phyloP scores from a whole-genome alignment of 2,888 invertebrate genomes.

The Linnaemya vulpina region DNA sequence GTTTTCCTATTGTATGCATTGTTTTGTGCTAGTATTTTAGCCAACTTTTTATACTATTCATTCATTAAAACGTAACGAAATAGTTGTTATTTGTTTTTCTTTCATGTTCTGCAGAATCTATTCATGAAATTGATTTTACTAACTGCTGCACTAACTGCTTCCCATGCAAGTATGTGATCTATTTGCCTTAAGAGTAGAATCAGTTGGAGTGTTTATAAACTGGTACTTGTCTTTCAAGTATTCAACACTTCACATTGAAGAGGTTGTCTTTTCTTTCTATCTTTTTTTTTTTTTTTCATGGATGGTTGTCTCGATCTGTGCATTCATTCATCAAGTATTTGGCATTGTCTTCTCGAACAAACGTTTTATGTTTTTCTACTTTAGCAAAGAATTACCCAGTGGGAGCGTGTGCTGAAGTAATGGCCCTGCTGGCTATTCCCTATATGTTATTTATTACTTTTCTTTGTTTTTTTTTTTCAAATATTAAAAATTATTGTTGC shows the following conservation, averaged over 20 bases:
- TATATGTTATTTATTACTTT: background rate
- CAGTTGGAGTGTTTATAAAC: conserved; percentile 13
- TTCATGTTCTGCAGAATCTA: conserved; percentile 45
- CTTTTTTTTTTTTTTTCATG: background rate
- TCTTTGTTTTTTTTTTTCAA: conserved; percentile 2
- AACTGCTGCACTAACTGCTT: background rate
- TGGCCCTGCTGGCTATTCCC: conserved; percentile 51
- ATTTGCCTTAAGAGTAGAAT: background rate
- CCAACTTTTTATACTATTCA: conserved; percentile 59
- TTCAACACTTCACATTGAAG: conserved; percentile 78
- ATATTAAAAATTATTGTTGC: conserved; percentile 49
- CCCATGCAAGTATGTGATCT: conserved; percentile 28
- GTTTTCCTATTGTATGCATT: conserved; percentile 26
- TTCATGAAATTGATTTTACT: conserved; percentile 11
- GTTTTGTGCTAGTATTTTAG: conserved; percentile 31
- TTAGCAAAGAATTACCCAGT: conserved; percentile 46
- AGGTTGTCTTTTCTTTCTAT: conserved; percentile 63
- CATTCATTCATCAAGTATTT: conserved; percentile 77
- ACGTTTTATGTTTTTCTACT: conserved; percentile 8
- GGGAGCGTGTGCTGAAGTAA: conserved; percentile 57
- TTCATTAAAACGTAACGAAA: conserved; percentile 71
- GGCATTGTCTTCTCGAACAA: conserved; percentile 28
- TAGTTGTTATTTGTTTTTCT: conserved; percentile 33
- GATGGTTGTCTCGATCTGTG: conserved; percentile 71
- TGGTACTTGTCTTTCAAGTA: conserved; percentile 64